phyloP scores from a whole-genome alignment of 2,797 vertebrate genomes.

The Phylloscopus collybita region DNA sequence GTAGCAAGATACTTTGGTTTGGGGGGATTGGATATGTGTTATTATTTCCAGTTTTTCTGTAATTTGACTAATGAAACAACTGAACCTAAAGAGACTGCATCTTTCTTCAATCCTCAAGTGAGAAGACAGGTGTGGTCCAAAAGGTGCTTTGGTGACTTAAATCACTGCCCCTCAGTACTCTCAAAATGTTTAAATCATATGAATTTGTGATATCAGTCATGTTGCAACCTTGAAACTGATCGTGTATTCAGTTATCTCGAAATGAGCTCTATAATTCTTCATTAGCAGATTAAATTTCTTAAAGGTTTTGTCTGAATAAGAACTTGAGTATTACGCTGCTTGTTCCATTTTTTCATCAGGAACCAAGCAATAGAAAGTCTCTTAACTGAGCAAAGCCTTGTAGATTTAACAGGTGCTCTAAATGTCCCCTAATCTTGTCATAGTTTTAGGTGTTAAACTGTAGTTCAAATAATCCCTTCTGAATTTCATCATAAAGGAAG shows the following conservation, averaged over 20 bases:
- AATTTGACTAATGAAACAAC: background rate
- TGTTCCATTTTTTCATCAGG: conserved; percentile 6
- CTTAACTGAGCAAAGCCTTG: background rate
- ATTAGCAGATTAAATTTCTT: background rate
- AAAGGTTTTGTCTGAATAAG: background rate
- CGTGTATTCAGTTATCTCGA: background rate
- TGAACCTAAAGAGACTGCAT: background rate
- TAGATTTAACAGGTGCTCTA: background rate
- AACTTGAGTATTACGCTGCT: background rate
- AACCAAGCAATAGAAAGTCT: background rate
- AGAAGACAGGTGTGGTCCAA: background rate
- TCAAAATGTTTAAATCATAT: background rate
- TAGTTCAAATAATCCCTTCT: background rate
- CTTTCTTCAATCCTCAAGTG: background rate
- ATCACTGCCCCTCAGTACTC: background rate
- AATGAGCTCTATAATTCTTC: background rate
- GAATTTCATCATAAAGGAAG: background rate
- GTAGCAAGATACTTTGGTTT: background rate
- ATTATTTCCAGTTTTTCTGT: background rate
- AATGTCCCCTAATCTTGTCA: background rate
- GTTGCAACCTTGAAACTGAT: background rate
- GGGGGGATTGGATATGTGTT: background rate
- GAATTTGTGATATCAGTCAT: background rate
- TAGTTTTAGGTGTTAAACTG: background rate
- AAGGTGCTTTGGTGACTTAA: background rate